A percentile compares a stretch with the other conserved stretches of the same genome.
Conservation (phyloP, 2,888 invertebrate species). For the Chrysolina haemoptera region DNA sequence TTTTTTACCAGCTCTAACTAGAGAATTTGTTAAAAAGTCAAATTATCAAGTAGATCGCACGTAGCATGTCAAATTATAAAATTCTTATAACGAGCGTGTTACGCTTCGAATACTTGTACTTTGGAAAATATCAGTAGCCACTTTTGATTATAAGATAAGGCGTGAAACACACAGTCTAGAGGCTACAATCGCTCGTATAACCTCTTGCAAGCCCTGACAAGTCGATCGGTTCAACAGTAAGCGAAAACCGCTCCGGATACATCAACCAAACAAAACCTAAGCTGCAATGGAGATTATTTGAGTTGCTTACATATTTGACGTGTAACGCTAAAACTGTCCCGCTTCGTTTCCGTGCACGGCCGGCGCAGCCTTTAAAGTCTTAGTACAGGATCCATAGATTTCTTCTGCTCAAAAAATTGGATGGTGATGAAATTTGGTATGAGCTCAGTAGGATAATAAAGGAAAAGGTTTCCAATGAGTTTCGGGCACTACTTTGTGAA, state of each 20-base stretch:
- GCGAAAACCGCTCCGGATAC: neutral
- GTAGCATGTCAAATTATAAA: neutral
- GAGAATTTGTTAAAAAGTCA: neutral
- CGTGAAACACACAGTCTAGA: neutral
- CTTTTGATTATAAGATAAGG: constrained; percentile 20
- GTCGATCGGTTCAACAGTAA: neutral
- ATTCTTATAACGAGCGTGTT: neutral
- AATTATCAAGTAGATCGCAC: neutral
- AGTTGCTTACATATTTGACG: too few species aligned
- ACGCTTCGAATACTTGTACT: neutral
- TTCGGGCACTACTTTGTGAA: too few species aligned
- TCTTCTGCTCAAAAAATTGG: too few species aligned
- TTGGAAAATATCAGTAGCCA: constrained; percentile 1
- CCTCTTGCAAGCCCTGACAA: neutral
- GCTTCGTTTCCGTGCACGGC: neutral
- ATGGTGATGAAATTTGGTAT: too few species aligned
- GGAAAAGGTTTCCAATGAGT: too few species aligned
- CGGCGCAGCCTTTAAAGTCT: neutral
- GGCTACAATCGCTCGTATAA: neutral
- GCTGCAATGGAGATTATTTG: neutral
- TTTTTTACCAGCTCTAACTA: neutral
- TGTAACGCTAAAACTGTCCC: too few species aligned
- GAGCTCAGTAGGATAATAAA: too few species aligned
- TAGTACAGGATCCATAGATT: too few species aligned
- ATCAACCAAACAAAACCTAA: constrained; percentile 3